Percentiles rank a stretch among this genome's conserved stretches.
Conservation (phyloP, 2,113 vertebrate genomes). For the Pantherophis guttatus region DNA sequence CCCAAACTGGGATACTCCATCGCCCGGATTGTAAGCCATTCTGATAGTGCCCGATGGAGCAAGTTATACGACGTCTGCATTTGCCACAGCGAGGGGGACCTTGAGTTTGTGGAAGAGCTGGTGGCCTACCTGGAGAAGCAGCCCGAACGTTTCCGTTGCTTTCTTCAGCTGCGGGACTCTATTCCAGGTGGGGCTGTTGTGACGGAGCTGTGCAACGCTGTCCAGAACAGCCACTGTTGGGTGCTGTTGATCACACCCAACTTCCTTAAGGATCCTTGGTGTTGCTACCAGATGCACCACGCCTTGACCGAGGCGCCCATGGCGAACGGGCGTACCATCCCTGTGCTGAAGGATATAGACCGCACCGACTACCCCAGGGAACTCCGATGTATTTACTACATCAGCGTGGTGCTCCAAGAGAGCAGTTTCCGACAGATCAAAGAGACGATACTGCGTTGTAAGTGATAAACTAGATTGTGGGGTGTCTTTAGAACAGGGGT, state of each 20-base stretch:
- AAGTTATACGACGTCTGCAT: constrained; percentile 79
- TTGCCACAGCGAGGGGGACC: constrained; percentile 80
- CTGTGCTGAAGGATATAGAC: constrained; percentile 71
- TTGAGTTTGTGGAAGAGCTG: constrained; percentile 69
- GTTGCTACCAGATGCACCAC: constrained; percentile 88
- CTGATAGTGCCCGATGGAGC: constrained; percentile 65
- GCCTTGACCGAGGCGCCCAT: constrained; percentile 74
- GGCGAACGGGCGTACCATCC: constrained; percentile 80
- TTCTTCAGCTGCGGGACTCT: constrained; percentile 77
- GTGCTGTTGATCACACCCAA: constrained; percentile 79
- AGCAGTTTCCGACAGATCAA: constrained; percentile 72
- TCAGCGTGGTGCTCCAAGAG: constrained; percentile 65
- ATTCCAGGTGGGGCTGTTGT: constrained; percentile 67
- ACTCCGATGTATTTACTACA: constrained; percentile 77
- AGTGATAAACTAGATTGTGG: constrained; percentile 51
- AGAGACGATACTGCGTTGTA: constrained; percentile 74
- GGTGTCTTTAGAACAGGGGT: background rate
- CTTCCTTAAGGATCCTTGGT: constrained; percentile 84
- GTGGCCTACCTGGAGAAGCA: constrained; percentile 78
- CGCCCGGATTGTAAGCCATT: rapidly evolving
- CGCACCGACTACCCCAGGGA: constrained; percentile 77
- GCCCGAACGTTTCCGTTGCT: constrained; percentile 75
- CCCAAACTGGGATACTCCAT: rapidly evolving
- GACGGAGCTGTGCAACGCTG: constrained; percentile 77
- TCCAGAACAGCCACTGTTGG: constrained; percentile 80